Evolutionary conservation across 2,888 invertebrate species (phyloP).

Genomic region (Incurvaria masculella): DNA sequence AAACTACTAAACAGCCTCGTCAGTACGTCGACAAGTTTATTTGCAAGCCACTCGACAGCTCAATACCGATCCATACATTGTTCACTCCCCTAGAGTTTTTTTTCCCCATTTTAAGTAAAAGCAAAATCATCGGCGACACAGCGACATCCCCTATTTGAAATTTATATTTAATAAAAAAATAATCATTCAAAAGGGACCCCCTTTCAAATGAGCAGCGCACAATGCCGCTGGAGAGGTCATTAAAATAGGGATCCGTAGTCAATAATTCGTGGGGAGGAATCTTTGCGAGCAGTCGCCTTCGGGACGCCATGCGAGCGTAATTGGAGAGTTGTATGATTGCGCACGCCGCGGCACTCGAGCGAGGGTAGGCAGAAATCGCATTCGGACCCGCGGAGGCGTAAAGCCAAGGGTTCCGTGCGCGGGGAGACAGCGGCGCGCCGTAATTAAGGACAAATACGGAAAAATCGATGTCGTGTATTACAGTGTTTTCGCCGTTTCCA

Average conservation of each 20-base stretch:
- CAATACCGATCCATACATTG: too few species aligned
- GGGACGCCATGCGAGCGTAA: neutral
- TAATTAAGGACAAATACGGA: slow-evolving; percentile 58
- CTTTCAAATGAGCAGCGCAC: slow-evolving; percentile 54
- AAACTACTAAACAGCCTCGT: too few species aligned
- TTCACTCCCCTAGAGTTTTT: too few species aligned
- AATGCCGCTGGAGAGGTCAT: slow-evolving; percentile 49
- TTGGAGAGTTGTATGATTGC: neutral
- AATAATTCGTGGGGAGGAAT: slow-evolving; percentile 16
- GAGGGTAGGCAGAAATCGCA: neutral
- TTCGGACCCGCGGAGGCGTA: slow-evolving; percentile 49
- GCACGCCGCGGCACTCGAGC: neutral
- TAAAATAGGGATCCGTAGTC: slow-evolving; percentile 51
- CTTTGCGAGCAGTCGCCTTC: neutral
- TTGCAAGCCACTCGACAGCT: too few species aligned
- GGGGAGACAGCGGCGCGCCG: slow-evolving; percentile 18
- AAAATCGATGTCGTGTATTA: slow-evolving; percentile 43
- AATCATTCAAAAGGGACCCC: slow-evolving; percentile 46
- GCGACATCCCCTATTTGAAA: neutral
- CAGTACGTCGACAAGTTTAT: too few species aligned
- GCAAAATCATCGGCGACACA: too few species aligned
- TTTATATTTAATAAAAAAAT: slow-evolving; percentile 28
- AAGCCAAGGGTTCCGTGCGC: slow-evolving; percentile 40
- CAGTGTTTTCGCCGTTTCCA: slow-evolving; percentile 4
- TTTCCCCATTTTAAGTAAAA: too few species aligned